Evolutionary conservation across 2,888 invertebrate species (phyloP).

Genomic region (Anoplius nigerrimus): DNA sequence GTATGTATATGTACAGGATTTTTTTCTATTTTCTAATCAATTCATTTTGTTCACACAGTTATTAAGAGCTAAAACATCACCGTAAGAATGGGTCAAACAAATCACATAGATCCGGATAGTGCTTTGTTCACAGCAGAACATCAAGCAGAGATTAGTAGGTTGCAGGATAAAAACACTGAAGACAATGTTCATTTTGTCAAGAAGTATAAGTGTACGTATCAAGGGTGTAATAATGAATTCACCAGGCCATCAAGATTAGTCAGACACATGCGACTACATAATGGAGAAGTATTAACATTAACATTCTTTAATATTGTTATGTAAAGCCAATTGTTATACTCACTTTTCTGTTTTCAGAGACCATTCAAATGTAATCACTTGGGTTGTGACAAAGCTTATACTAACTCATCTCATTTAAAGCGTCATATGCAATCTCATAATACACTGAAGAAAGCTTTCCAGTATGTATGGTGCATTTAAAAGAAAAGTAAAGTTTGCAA

Average conservation of each 20-base stretch:
- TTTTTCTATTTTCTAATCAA: too few relatives aligned
- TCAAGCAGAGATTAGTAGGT: not conserved
- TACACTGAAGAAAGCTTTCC: conserved; percentile 42
- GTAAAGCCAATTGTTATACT: not conserved
- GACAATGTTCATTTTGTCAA: conserved; percentile 26
- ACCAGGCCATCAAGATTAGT: conserved; percentile 77
- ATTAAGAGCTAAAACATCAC: too few relatives aligned
- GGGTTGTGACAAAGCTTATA: conserved; percentile 80
- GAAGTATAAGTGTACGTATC: conserved; percentile 75
- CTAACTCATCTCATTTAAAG: conserved; percentile 79
- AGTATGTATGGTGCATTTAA: conserved; percentile 44
- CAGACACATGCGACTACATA: conserved; percentile 78
- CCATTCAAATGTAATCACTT: conserved; percentile 78
- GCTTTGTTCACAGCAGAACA: too few relatives aligned
- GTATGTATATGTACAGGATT: too few relatives aligned
- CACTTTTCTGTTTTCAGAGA: conserved; percentile 70
- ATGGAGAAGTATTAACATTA: conserved; percentile 77
- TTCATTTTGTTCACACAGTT: too few relatives aligned
- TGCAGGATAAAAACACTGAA: not conserved
- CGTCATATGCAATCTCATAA: conserved; percentile 79
- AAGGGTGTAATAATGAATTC: conserved; percentile 76
- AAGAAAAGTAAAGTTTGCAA: conserved; percentile 6
- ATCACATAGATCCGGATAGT: not conserved
- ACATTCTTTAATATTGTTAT: conserved; percentile 5
- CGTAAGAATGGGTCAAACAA: not conserved